A percentile compares a stretch with the other conserved stretches of the same genome.
Evolutionary conservation across 2,888 invertebrate species (phyloP).

Genomic region (Eupelmus urozonus): DNA sequence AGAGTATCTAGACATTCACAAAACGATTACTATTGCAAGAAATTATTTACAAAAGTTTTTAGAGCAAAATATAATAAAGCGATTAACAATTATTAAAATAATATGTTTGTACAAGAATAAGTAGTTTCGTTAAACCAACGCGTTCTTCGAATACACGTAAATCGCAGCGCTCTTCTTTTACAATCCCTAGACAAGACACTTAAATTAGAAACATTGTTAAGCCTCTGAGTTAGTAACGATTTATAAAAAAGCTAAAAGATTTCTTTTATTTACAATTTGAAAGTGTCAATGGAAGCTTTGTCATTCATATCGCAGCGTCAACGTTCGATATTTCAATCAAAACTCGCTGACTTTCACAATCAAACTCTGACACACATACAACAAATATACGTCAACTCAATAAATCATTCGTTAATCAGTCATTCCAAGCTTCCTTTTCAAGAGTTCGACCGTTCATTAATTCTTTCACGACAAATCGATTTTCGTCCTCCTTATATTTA

Average conservation of each 20-base stretch:
- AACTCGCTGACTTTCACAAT: neutral
- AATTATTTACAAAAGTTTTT: slow-evolving; percentile 53
- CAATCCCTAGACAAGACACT: neutral
- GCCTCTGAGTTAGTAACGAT: slow-evolving; percentile 50
- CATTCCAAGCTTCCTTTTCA: neutral
- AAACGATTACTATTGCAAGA: slow-evolving; percentile 21
- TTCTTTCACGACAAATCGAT: neutral
- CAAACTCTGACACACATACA: neutral
- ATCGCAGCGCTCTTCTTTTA: neutral
- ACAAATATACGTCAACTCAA: neutral
- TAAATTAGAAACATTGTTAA: slow-evolving; percentile 37
- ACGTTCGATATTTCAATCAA: neutral
- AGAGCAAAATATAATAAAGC: slow-evolving; percentile 40
- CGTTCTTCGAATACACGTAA: slow-evolving; percentile 21
- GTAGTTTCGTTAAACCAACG: slow-evolving; percentile 9
- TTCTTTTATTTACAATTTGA: slow-evolving; percentile 42
- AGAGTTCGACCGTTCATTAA: neutral
- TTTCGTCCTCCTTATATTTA: slow-evolving; percentile 21
- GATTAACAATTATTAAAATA: slow-evolving; percentile 42
- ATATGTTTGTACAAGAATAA: slow-evolving; percentile 38
- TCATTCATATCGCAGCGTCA: slow-evolving; percentile 4
- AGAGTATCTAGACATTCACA: slow-evolving; percentile 12
- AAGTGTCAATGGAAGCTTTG: neutral
- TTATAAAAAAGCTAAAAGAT: slow-evolving; percentile 33
- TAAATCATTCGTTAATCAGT: neutral